These are phyloP conservation scores for Misgurnus anguillicaudatus DNA, from an alignment of 2,113 vertebrate species.

Conservation along the genomic window DNA sequence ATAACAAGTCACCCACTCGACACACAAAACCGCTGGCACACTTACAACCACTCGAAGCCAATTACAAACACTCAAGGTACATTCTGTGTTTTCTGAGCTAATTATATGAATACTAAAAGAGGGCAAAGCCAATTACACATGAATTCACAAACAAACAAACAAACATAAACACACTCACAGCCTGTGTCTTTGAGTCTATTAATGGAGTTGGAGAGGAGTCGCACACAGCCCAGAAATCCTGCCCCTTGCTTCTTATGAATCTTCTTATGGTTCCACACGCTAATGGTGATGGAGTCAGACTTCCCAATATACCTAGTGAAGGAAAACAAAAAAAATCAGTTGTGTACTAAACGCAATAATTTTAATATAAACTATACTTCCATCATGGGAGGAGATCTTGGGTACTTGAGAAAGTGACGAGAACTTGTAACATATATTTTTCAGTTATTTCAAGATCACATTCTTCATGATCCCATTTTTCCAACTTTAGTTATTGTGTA, in stretches of 20 bases:
- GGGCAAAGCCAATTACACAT: background rate
- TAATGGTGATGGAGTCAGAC: conserved; percentile 97
- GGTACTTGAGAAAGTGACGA: too few relatives aligned
- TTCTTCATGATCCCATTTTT: too few relatives aligned
- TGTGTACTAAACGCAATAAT: background rate
- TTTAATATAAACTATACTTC: too few relatives aligned
- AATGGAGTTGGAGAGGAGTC: conserved; percentile 96
- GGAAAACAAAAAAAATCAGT: background rate
- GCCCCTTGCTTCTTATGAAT: conserved; percentile 99
- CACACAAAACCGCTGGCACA: background rate
- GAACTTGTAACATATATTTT: too few relatives aligned
- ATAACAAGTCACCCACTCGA: background rate
- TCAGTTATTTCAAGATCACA: too few relatives aligned
- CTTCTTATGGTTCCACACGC: conserved; percentile 99
- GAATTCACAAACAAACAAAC: conserved; percentile 11
- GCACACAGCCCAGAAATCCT: conserved; percentile 96
- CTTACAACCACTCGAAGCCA: background rate
- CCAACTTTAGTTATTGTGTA: too few relatives aligned
- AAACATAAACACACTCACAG: conserved; percentile 73
- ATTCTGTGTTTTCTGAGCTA: background rate
- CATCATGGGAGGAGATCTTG: too few relatives aligned
- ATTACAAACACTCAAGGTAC: background rate
- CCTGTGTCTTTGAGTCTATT: conserved; percentile 99
- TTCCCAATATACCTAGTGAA: conserved; percentile 91
- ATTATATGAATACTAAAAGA: background rate